A percentile compares a stretch with the other conserved stretches of the same genome.
Conservation (phyloP, 2,797 vertebrate species). For the Acomys russatus region DNA sequence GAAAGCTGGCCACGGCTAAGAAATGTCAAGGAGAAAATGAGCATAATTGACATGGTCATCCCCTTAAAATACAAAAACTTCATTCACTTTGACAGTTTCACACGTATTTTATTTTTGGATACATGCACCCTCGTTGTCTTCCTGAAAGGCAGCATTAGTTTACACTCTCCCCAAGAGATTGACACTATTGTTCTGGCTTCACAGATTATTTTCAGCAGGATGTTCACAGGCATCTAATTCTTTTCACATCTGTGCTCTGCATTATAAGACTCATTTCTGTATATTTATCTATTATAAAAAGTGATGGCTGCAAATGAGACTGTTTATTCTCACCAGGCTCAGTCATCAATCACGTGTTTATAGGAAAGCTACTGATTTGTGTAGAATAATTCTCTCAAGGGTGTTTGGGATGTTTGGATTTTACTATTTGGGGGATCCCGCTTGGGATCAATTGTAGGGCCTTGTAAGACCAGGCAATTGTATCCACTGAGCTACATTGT, state of each 20-base stretch:
- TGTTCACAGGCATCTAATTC: not conserved
- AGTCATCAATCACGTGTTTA: not conserved
- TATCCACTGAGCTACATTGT: not conserved
- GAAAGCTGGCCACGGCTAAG: not conserved
- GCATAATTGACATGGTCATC: not conserved
- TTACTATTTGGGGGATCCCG: not conserved
- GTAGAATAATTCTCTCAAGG: not conserved
- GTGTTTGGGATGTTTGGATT: not conserved
- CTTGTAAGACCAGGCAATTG: not conserved
- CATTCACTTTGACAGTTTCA: not conserved
- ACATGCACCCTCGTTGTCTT: not conserved
- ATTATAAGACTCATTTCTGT: not conserved
- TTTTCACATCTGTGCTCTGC: not conserved
- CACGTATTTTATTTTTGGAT: conserved; percentile 33
- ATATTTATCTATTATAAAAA: conserved; percentile 43
- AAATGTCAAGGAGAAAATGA: not conserved
- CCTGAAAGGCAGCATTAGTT: conserved; percentile 4
- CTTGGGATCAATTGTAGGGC: not conserved
- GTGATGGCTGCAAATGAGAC: not conserved
- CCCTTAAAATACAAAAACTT: not conserved
- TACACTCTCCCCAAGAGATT: not conserved
- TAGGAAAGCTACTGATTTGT: not conserved
- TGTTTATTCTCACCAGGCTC: not conserved
- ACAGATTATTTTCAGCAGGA: not conserved
- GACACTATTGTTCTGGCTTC: not conserved